Percentiles rank a stretch among this genome's conserved stretches.
Conservation (phyloP, 1,140 invertebrate species). For the Drosophila leontia region DNA sequence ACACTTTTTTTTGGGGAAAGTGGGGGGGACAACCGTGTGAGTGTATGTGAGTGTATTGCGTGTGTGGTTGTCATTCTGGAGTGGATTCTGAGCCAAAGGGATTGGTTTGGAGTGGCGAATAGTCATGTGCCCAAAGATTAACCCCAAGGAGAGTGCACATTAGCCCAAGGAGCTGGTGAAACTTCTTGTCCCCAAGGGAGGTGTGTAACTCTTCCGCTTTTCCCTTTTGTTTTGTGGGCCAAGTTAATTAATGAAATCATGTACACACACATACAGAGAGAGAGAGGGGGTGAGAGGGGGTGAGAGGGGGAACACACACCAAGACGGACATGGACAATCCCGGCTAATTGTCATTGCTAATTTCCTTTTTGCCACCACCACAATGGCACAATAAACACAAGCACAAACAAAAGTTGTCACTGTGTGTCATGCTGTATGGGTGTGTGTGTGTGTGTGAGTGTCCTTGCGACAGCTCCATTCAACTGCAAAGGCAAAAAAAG, state of each 20-base stretch:
- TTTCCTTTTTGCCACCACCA: constrained; percentile 55
- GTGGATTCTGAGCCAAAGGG: constrained; percentile 10
- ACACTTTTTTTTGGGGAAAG: constrained; percentile 15
- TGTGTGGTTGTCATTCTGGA: constrained; percentile 23
- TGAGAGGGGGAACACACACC: background rate
- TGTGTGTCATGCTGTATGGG: background rate
- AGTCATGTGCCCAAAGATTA: constrained; percentile 33
- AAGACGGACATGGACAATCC: constrained; percentile 50
- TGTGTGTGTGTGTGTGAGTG: constrained; percentile 9
- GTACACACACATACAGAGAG: constrained; percentile 15
- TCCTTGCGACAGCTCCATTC: constrained; percentile 36
- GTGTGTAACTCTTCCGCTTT: constrained; percentile 21
- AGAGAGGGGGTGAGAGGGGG: background rate
- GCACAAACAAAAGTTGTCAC: constrained; percentile 33
- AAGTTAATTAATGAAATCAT: constrained; percentile 49
- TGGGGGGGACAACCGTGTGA: constrained; percentile 7
- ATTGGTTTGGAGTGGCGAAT: constrained; percentile 5
- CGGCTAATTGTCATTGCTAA: constrained; percentile 64
- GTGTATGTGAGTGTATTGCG: constrained; percentile 9
- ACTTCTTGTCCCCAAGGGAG: constrained; percentile 13
- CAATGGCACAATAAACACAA: constrained; percentile 51
- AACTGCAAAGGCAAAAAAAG: constrained; percentile 47
- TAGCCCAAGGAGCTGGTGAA: constrained; percentile 43
- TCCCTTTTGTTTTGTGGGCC: constrained; percentile 28
- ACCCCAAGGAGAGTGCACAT: constrained; percentile 24